Conservation (phyloP, 2,888 invertebrate genomes). For the Pyrgus malvae region DNA sequence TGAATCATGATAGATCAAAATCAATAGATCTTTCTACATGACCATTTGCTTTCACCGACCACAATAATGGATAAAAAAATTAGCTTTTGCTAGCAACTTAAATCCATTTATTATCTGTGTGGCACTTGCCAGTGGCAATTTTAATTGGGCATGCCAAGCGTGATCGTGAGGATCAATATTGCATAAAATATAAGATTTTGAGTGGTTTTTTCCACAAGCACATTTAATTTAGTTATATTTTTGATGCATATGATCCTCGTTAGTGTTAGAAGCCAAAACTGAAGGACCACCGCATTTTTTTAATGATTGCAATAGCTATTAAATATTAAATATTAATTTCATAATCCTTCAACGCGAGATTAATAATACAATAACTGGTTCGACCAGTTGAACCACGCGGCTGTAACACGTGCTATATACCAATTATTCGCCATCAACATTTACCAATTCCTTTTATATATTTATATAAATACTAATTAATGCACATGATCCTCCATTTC, state of each 20-base stretch:
- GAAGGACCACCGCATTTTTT: constrained; percentile 30
- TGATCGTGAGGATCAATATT: constrained; percentile 42
- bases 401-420: too few relatives aligned
- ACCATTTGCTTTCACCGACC: too few relatives aligned
- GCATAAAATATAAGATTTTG: constrained; percentile 27
- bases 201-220: constrained; percentile 21
- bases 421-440: too few relatives aligned
- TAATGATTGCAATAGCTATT: too few relatives aligned
- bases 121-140: constrained; percentile 51
- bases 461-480: neutral
- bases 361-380: too few relatives aligned
- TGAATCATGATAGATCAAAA: too few relatives aligned
- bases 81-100: constrained; percentile 41
- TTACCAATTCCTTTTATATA: too few relatives aligned
- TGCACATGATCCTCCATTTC: constrained; percentile 22
- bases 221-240: neutral
- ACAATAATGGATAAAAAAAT: too few relatives aligned
- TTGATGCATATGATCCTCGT: constrained; percentile 22
- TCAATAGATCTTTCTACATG: too few relatives aligned
- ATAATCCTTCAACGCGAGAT: too few relatives aligned
- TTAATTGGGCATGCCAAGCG: constrained; percentile 19
- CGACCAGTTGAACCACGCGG: too few relatives aligned
- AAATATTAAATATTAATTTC: too few relatives aligned
- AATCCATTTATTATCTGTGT: constrained; percentile 47
- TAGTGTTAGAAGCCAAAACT: constrained; percentile 14